Conservation (phyloP, 2,113 vertebrate genomes). For the Cavia aperea region DNA sequence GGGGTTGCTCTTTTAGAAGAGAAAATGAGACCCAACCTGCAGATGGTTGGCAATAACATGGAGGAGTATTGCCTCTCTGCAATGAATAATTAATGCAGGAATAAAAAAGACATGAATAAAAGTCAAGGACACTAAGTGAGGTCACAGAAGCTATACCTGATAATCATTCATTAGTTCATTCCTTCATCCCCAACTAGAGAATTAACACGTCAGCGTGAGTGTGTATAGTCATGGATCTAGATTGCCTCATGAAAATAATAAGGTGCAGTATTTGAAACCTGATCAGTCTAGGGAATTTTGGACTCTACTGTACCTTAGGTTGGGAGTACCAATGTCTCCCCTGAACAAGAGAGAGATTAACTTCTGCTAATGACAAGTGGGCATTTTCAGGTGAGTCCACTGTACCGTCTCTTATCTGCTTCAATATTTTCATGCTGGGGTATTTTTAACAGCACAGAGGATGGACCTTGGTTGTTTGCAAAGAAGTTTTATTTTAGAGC, state of each 20-base stretch:
- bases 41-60: slow-evolving; percentile 58
- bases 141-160: slow-evolving; percentile 46
- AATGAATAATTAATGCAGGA: slow-evolving; percentile 72
- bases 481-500: slow-evolving; percentile 74
- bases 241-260: not conserved
- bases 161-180: slow-evolving; percentile 31
- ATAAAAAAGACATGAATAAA: slow-evolving; percentile 67
- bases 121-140: slow-evolving; percentile 64
- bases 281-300: not conserved
- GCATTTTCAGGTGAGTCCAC: slow-evolving; percentile 49
- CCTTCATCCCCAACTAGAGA: slow-evolving; percentile 56
- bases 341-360: not conserved
- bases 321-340: not conserved
- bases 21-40: slow-evolving; percentile 73
- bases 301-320: not conserved
- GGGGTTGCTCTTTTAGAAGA: slow-evolving; percentile 74
- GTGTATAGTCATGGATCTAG: not conserved
- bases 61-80: slow-evolving; percentile 57
- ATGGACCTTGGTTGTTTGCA: slow-evolving; percentile 70
- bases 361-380: slow-evolving; percentile 13
- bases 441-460: slow-evolving; percentile 70
- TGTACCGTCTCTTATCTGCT: slow-evolving; percentile 44
- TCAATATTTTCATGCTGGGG: slow-evolving; percentile 57
- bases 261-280: slow-evolving; percentile 22
- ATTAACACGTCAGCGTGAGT: slow-evolving; percentile 32